Evolutionary conservation across 2,113 vertebrate species (phyloP), one percentile per base, ranked within the genome.

Genomic region (Planiliza haematocheilus): DNA sequence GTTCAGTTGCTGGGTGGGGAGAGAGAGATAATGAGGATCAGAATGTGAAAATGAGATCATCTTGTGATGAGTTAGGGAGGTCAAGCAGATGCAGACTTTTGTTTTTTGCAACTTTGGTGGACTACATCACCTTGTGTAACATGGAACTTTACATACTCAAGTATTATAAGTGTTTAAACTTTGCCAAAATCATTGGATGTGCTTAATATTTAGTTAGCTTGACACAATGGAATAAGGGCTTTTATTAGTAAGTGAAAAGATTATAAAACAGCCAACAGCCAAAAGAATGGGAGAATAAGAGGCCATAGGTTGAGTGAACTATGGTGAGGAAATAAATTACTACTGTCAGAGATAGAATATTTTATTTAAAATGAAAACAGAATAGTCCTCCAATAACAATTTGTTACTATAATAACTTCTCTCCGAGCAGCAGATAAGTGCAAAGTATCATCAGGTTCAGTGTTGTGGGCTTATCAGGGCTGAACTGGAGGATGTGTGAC

Each of bases 1-100:
- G 83, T 81, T 94, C 93, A 67, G 91, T 91, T 83, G 83, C 85
- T 93, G 77, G 8, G 34, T 5, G 56, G 45, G 14, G n/a, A 24
- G 42, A 73, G 13, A 72, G 30, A 20, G 41, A 59, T 1, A 11
- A 21, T n/a, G 0, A 38, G 17, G 39, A 48, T 30, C 24, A 5
- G 24, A 5, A 30, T 3, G 24, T 3, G 24, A 30, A 30, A 49
- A 17, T n/a, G 2, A 56, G 45, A 72, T 53, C 8, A 46, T 41
- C 10, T n/a, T 5, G 24, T 5, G 24, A 30, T 5, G 5, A 30
- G 24, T 30, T 7, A 20, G 9, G 10, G 48, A 49, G 45, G 38
- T 50, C 12, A 48, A 55, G 61, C 34, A 1, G 9, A 51, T 16
- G 16, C 6, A 8, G 24, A 37, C 24, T n/a, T 49, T 37, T 37